phyloP scores from a whole-genome alignment of 2,797 vertebrate species.

The Hipposideros larvatus region DNA sequence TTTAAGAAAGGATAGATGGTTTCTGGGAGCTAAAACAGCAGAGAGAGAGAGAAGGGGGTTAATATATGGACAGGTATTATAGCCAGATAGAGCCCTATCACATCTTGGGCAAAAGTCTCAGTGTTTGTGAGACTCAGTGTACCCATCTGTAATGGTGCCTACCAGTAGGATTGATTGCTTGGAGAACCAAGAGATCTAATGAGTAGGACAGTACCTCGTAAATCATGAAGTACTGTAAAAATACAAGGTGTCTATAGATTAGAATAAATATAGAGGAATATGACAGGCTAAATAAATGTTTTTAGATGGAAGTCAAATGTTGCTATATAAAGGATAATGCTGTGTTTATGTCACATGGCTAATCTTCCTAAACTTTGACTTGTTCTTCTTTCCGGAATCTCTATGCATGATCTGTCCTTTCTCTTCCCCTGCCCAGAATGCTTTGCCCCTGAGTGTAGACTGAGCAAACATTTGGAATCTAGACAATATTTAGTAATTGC shows the following conservation, averaged over 20 bases:
- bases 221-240: neutral
- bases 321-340: neutral
- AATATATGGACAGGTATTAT: neutral
- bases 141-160: neutral
- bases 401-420: neutral
- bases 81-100: neutral
- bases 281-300: neutral
- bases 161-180: neutral
- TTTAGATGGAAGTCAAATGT: neutral
- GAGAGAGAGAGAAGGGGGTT: neutral
- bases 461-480: neutral
- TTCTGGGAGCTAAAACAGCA: neutral
- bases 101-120: neutral
- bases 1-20: neutral
- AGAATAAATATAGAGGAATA: neutral
- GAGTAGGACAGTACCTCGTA: neutral
- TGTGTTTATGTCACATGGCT: neutral
- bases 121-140: neutral
- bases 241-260: neutral
- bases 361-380: constrained; percentile 5
- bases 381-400: constrained; percentile 26
- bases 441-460: neutral
- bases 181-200: neutral
- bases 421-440: neutral
- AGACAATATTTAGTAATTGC: neutral